Evolutionary conservation across 1,140 invertebrate species (phyloP).

Genomic region (Amyelois transitella): DNA sequence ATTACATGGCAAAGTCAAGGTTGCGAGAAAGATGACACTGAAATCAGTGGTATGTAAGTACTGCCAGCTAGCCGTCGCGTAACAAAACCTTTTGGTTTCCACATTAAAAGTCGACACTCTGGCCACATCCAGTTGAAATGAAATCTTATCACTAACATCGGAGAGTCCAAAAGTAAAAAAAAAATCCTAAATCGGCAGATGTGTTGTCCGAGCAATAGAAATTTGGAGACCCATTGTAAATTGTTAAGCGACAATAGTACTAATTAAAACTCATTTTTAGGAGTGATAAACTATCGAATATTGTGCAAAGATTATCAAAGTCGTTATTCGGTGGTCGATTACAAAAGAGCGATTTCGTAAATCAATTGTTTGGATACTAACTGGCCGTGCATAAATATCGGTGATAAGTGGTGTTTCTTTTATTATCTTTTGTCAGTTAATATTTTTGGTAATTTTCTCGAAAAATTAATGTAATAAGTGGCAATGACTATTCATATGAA

Average conservation of each 20-base stretch:
- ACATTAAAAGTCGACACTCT: conserved; percentile 69
- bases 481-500: neutral
- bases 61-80: conserved; percentile 47
- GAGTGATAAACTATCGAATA: conserved; percentile 42
- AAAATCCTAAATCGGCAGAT: conserved; percentile 42
- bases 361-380: neutral
- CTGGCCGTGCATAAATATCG: neutral
- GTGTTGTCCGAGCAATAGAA: conserved; percentile 31
- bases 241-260: conserved; percentile 56
- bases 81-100: conserved; percentile 47
- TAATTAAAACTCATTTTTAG: conserved; percentile 50
- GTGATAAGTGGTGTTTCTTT: neutral
- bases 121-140: conserved; percentile 30
- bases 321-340: conserved; percentile 5
- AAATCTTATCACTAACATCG: conserved; percentile 25
- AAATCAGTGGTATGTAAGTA: conserved; percentile 43
- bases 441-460: neutral
- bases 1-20: conserved; percentile 51
- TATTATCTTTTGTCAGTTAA: neutral
- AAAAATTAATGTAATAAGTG: neutral
- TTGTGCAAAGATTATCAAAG: conserved; percentile 43
- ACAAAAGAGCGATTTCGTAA: conserved; percentile 3
- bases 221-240: conserved; percentile 39
- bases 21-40: conserved; percentile 56
- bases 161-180: conserved; percentile 30